These are phyloP conservation scores for Athalia cordata DNA, from an alignment of 2,888 invertebrate genomes.

Conservation along the genomic window DNA sequence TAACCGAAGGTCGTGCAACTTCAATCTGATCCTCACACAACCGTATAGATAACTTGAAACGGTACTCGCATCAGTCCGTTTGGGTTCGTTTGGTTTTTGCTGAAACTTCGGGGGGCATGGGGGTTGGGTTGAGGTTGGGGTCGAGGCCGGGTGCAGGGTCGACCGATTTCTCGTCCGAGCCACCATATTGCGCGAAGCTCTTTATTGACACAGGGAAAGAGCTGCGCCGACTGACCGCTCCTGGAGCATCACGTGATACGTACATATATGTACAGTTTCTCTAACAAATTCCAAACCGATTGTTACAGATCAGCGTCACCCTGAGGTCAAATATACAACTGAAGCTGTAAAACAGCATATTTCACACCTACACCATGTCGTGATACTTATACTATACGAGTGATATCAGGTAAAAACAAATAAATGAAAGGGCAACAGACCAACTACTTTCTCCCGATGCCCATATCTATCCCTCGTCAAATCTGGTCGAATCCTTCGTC, in stretches of 20 bases:
- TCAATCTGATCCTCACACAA: not conserved
- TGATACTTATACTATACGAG: too few species aligned
- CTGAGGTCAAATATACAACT: conserved; percentile 24
- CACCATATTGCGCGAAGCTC: conserved; percentile 34
- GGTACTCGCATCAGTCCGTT: conserved; percentile 32
- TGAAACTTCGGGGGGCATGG: conserved; percentile 12
- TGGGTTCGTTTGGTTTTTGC: conserved; percentile 37
- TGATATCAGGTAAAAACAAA: conserved; percentile 18
- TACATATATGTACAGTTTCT: conserved; percentile 17
- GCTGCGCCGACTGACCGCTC: conserved; percentile 36
- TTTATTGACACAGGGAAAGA: conserved; percentile 38
- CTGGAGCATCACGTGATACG: conserved; percentile 7
- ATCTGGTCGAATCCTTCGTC: conserved; percentile 8
- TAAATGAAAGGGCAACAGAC: conserved; percentile 19
- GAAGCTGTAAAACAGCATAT: conserved; percentile 20
- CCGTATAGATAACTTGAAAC: conserved; percentile 13
- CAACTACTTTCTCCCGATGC: not conserved
- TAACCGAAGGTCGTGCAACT: conserved; percentile 2
- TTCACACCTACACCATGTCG: not conserved
- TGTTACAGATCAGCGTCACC: conserved; percentile 30
- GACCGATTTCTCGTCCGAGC: conserved; percentile 22
- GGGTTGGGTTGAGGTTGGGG: conserved; percentile 5
- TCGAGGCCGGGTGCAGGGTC: conserved; percentile 29
- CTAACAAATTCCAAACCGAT: conserved; percentile 37
- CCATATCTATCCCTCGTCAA: not conserved